A percentile compares a stretch with the other conserved stretches of the same genome.
phyloP scores from a whole-genome alignment of 2,113 vertebrate genomes.

The Syngnathus scovelli region DNA sequence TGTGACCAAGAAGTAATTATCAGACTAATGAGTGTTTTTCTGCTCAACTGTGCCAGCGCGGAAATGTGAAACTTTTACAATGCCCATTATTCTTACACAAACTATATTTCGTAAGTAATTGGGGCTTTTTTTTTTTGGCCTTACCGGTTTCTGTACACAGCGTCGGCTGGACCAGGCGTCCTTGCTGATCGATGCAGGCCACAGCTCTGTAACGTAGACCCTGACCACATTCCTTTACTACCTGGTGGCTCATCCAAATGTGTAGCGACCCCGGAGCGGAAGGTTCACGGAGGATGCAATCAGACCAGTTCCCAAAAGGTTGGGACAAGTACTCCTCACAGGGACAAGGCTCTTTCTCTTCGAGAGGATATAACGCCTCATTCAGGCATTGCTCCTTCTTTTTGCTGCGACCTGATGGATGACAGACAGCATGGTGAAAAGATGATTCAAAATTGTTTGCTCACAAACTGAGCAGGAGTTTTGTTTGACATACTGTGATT shows the following conservation, averaged over 20 bases:
- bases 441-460: neutral
- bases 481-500: neutral
- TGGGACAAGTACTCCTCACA: slow-evolving; percentile 77
- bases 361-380: slow-evolving; percentile 74
- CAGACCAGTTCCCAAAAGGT: slow-evolving; percentile 89
- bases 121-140: neutral
- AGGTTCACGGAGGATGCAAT: slow-evolving; percentile 76
- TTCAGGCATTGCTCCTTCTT: slow-evolving; percentile 87
- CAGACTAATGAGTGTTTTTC: slow-evolving; percentile 49
- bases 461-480: neutral
- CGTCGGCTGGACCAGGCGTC: slow-evolving; percentile 73
- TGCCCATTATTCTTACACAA: neutral
- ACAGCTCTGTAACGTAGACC: slow-evolving; percentile 78
- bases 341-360: slow-evolving; percentile 79
- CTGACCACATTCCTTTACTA: slow-evolving; percentile 76
- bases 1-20: slow-evolving; percentile 45
- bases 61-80: slow-evolving; percentile 9
- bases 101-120: neutral
- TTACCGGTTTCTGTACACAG: slow-evolving; percentile 84
- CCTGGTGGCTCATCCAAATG: slow-evolving; percentile 52
- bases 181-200: slow-evolving; percentile 77
- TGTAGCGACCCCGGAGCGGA: slow-evolving; percentile 33
- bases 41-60: slow-evolving; percentile 10
- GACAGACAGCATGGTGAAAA: slow-evolving; percentile 10
- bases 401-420: slow-evolving; percentile 84